Percentiles rank a stretch among this genome's conserved stretches.
phyloP scores from a whole-genome alignment of 2,113 vertebrate species.

The Brachyhypopomus occidentalis region DNA sequence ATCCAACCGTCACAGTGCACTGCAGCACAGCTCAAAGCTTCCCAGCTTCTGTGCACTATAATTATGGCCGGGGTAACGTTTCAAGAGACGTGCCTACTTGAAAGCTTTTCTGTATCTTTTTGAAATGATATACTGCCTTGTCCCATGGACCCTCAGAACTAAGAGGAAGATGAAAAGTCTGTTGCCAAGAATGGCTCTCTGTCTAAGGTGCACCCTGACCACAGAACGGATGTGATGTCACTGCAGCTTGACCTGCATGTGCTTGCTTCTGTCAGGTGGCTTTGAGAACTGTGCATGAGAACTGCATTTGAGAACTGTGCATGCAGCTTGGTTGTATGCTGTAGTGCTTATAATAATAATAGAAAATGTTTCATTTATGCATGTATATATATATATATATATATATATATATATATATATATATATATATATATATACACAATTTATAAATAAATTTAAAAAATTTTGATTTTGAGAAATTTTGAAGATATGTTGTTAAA shows the following conservation, averaged over 20 bases:
- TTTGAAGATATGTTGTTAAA: conserved; percentile 15
- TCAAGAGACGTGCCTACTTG: conserved; percentile 61
- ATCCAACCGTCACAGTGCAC: conserved; percentile 55
- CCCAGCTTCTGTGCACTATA: conserved; percentile 59
- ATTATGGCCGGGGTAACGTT: conserved; percentile 64
- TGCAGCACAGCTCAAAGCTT: conserved; percentile 56
- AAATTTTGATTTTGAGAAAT: too few relatives aligned
- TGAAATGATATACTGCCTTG: conserved; percentile 63
- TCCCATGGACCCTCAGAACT: conserved; percentile 55
- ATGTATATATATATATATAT: too few relatives aligned
- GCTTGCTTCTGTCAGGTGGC: background rate
- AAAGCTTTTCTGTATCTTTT: conserved; percentile 64
- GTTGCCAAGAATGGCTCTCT: conserved; percentile 53
- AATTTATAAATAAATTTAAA: too few relatives aligned
- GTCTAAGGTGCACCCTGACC: conserved; percentile 42
- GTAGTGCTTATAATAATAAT: background rate
- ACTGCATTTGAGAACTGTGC: background rate
- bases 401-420: too few relatives aligned
- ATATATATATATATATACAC: too few relatives aligned
- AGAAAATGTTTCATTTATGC: background rate
- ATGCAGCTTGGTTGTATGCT: background rate
- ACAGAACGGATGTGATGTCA: conserved; percentile 39
- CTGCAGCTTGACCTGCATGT: conserved; percentile 33
- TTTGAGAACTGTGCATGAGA: background rate
- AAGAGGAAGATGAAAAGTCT: conserved; percentile 63